These are phyloP conservation scores for Nycticebus coucang DNA, from an alignment of 2,113 vertebrate species.

Conservation along the genomic window DNA sequence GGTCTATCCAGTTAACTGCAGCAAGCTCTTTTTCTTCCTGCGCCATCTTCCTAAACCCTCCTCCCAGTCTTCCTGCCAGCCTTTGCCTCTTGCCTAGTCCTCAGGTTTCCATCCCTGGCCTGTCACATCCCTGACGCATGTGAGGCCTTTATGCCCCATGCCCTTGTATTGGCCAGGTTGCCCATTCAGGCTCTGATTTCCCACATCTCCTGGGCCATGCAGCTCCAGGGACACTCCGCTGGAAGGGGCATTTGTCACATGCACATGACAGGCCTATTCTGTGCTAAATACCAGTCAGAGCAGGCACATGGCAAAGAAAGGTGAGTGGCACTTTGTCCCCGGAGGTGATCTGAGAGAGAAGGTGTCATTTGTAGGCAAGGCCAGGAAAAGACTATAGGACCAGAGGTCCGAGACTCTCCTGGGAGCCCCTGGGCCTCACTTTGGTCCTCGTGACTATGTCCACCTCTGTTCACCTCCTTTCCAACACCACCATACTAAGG, in stretches of 20 bases:
- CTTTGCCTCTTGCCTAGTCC: too few species aligned
- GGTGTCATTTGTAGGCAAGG: conserved; percentile 64
- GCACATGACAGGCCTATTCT: fast-evolving
- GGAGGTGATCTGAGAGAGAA: conserved; percentile 11
- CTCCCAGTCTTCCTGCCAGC: not conserved
- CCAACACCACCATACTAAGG: fast-evolving
- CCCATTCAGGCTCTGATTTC: not conserved
- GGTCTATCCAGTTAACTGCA: not conserved
- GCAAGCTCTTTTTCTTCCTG: not conserved
- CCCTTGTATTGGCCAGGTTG: fast-evolving
- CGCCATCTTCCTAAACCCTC: not conserved
- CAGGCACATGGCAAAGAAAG: not conserved
- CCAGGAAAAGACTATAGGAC: not conserved
- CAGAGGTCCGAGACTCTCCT: not conserved
- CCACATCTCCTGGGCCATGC: not conserved
- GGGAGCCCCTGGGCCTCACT: not conserved
- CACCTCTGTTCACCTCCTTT: not conserved
- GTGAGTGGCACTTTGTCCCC: conserved; percentile 57
- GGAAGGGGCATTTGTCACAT: not conserved
- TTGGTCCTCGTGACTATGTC: not conserved
- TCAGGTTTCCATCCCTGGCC: not conserved
- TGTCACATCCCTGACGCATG: fast-evolving
- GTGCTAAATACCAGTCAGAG: not conserved
- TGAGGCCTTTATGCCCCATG: not conserved
- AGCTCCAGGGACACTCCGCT: not conserved